Evolutionary conservation across 2,888 invertebrate species (phyloP), one percentile per base, ranked within the genome.

Genomic region (Pseudococcus longispinus): DNA sequence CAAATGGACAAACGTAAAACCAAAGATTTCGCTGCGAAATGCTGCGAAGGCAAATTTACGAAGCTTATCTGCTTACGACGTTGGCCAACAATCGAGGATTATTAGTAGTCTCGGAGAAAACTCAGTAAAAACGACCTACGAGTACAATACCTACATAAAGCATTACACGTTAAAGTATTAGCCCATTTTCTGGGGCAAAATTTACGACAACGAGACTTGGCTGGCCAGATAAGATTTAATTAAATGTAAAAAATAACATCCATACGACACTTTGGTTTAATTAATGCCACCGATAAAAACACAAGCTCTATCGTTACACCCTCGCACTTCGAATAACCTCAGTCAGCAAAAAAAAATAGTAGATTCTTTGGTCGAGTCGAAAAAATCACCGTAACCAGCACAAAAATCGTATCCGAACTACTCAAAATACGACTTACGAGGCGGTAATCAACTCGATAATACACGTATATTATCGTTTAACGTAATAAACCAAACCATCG

Each of bases 361-460:
- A 37, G 37, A 37, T 2, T 37, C 37, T 37, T 9, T 15, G 0
- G 8, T 18, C n/a, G 3, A 8, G 51, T n/a, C 1, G n/a, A n/a
- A n/a, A 46, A 51, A 51, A 51, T 51, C 51, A 15, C 51, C 44
- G 44, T n/a, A 55, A 6, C 13, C n/a, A 20, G 13, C 23, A 2
- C 4, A 11, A 23, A 60, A 60, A 60, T 11, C 13, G 1, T 55
- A n/a, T 23, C 20, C 9, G 51, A 51, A 18, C 18, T 32, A 51
- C 18, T 51, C 18, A 15, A 51, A 51, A 51, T 23, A 4, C 37
- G 0, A 8, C 37, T 37, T 9, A 37, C 37, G 4, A 5, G 9
- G n/a, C 46, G 60, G 11, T 80, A 80, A 80, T 80, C 77, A 80
- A 80, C 77, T 42, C 20, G 13, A 20, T 23, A 60, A 60, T 60